Conservation (phyloP, 2,888 invertebrate species). For the Pseudeuparius sepicola region DNA sequence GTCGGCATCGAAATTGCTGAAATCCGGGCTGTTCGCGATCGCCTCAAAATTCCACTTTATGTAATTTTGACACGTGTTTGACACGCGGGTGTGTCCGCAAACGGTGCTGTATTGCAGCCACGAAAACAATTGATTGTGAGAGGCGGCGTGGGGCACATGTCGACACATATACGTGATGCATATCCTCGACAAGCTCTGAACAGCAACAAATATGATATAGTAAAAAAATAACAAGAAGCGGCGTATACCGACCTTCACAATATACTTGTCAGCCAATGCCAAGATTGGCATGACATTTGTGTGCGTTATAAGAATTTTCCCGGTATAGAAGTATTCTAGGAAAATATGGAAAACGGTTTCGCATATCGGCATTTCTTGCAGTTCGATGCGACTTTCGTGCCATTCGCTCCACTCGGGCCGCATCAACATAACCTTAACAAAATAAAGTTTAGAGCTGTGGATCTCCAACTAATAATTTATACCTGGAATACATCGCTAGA, state of each 20-base stretch:
- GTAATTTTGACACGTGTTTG: slow-evolving; percentile 65
- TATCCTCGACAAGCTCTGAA: slow-evolving; percentile 67
- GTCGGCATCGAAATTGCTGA: slow-evolving; percentile 72
- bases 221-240: neutral
- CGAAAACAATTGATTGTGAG: slow-evolving; percentile 69
- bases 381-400: slow-evolving; percentile 68
- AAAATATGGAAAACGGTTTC: slow-evolving; percentile 80
- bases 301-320: slow-evolving; percentile 76
- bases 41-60: slow-evolving; percentile 86
- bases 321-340: slow-evolving; percentile 80
- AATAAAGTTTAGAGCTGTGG: neutral
- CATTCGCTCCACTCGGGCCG: slow-evolving; percentile 90
- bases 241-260: slow-evolving; percentile 70
- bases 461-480: slow-evolving; percentile 19
- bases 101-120: slow-evolving; percentile 88
- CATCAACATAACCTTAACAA: slow-evolving; percentile 78
- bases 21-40: slow-evolving; percentile 68
- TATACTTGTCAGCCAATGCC: slow-evolving; percentile 89
- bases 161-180: slow-evolving; percentile 82
- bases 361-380: slow-evolving; percentile 80
- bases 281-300: slow-evolving; percentile 78
- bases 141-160: slow-evolving; percentile 76
- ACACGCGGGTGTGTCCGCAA: slow-evolving; percentile 65
- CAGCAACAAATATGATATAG: slow-evolving; percentile 6
- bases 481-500: slow-evolving; percentile 94